Conservation (phyloP, 2,888 invertebrate species). For the Caenorhabditis sp. region DNA sequence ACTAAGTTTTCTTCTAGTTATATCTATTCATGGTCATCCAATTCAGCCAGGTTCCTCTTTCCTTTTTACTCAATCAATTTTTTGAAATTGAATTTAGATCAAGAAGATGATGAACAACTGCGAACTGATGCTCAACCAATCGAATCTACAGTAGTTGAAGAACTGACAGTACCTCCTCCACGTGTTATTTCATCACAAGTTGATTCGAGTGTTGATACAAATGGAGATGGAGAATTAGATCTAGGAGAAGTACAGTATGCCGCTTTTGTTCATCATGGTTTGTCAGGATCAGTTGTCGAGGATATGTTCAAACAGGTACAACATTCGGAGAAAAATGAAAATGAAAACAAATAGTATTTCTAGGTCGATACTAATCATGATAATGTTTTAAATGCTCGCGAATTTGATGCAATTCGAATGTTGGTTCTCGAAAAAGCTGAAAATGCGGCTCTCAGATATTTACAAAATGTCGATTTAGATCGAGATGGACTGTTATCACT, state of each 20-base stretch:
- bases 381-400: slow-evolving; percentile 41
- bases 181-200: slow-evolving; percentile 35
- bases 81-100: no score
- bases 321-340: slow-evolving; percentile 6
- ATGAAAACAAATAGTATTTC: background rate
- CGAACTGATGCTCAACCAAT: background rate
- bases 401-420: slow-evolving; percentile 66
- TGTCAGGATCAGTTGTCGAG: slow-evolving; percentile 67
- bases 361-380: slow-evolving; percentile 51
- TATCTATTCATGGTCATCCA: background rate
- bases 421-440: slow-evolving; percentile 68
- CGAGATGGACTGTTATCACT: slow-evolving; percentile 61
- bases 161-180: slow-evolving; percentile 1
- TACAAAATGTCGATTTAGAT: slow-evolving; percentile 65
- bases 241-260: slow-evolving; percentile 67
- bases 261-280: slow-evolving; percentile 67
- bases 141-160: slow-evolving; percentile 1
- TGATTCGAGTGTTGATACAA: slow-evolving; percentile 63
- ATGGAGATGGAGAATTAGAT: slow-evolving; percentile 64
- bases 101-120: background rate
- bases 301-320: slow-evolving; percentile 62
- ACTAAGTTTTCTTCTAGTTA: background rate
- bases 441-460: slow-evolving; percentile 65
- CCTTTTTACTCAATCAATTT: background rate
- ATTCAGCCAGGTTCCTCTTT: background rate